phyloP scores from a whole-genome alignment of 2,797 vertebrate species.

The Etheostoma nigrum region DNA sequence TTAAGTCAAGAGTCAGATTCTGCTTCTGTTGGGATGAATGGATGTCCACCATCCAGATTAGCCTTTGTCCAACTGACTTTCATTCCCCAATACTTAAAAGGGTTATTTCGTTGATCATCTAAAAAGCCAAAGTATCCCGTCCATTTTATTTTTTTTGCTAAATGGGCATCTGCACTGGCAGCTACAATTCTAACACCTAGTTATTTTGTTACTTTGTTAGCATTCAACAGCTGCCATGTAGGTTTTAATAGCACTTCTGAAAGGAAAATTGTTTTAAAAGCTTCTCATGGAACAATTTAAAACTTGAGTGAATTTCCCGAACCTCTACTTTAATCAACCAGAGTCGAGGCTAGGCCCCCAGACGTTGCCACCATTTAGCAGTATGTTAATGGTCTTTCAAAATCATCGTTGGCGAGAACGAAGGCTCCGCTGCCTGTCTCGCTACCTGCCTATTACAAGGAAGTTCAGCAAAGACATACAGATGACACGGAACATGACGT shows the following conservation, averaged over 20 bases:
- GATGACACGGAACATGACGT: no score
- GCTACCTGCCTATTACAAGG: no score
- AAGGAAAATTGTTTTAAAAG: constrained; percentile 2
- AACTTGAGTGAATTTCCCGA: not conserved
- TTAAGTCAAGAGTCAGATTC: not conserved
- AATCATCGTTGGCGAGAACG: no score
- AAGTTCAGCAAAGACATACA: no score
- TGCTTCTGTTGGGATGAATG: not conserved
- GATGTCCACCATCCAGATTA: not conserved
- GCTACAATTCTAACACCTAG: not conserved
- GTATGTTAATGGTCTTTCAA: no score
- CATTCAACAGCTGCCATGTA: not conserved
- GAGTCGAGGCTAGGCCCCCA: no score
- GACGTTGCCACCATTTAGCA: no score
- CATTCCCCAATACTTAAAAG: not conserved
- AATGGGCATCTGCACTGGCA: not conserved
- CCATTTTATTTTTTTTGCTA: not conserved
- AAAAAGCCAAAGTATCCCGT: not conserved
- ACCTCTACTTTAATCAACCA: no score
- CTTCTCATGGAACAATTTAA: not conserved
- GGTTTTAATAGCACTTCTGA: not conserved
- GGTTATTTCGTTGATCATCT: not conserved
- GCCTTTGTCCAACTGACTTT: not conserved
- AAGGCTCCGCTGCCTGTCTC: no score
- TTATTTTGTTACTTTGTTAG: not conserved